phyloP scores from a whole-genome alignment of 2,888 invertebrate genomes.

The Synergus gifuensis region DNA sequence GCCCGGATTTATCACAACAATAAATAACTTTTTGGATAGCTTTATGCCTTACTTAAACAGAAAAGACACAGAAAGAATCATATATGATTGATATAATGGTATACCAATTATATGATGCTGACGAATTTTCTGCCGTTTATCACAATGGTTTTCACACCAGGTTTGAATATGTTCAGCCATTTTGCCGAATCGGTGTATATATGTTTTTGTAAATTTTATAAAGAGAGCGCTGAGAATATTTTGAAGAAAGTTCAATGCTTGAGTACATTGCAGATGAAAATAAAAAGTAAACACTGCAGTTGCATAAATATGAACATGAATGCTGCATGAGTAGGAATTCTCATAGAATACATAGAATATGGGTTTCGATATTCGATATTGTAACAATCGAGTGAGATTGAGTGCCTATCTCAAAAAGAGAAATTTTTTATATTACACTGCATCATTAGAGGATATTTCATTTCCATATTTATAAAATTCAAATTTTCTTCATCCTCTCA shows the following conservation, averaged over 20 bases:
- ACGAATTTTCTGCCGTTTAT: background rate
- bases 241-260: background rate
- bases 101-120: background rate
- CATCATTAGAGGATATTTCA: background rate
- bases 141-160: background rate
- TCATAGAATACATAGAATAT: background rate
- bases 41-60: background rate
- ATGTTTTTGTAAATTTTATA: background rate
- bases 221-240: background rate
- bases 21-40: background rate
- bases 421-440: background rate
- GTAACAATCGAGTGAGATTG: background rate
- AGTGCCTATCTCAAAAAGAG: background rate
- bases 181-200: background rate
- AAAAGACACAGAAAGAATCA: background rate
- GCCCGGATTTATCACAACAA: conserved; percentile 20
- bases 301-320: background rate
- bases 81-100: too few species aligned
- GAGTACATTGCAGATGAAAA: background rate
- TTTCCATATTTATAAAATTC: background rate
- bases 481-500: background rate
- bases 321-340: background rate
- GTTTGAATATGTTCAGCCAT: background rate
- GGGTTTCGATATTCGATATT: background rate
- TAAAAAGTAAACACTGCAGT: background rate